phyloP scores from a whole-genome alignment of 2,113 vertebrate species.

The Corvus cornix region DNA sequence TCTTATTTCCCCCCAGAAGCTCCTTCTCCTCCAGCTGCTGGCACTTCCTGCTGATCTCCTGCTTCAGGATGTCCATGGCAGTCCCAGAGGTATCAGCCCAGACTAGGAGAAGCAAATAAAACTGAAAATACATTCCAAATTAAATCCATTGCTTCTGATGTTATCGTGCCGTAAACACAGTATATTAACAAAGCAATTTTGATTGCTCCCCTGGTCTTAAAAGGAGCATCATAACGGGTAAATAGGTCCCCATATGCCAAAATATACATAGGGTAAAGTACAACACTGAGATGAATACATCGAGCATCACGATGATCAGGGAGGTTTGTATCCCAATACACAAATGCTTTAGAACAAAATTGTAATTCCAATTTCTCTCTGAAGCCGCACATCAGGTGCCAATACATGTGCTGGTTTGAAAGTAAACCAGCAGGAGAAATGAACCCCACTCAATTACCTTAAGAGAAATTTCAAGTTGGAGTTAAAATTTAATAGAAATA shows the following conservation, averaged over 20 bases:
- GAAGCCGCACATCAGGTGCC: accelerated
- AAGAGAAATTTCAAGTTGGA: background rate
- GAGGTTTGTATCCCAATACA: background rate
- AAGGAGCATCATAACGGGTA: background rate
- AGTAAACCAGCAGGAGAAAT: background rate
- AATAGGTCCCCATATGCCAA: background rate
- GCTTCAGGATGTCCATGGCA: background rate
- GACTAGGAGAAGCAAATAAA: background rate
- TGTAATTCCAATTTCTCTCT: background rate
- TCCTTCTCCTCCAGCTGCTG: background rate
- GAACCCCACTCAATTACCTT: background rate
- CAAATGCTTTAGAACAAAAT: background rate
- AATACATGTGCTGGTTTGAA: background rate
- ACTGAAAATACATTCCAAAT: background rate
- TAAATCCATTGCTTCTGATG: background rate
- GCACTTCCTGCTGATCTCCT: background rate
- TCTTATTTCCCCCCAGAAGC: background rate
- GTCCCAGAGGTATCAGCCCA: background rate
- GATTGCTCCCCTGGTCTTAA: background rate
- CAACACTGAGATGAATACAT: background rate
- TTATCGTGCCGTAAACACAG: background rate
- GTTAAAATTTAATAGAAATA: background rate
- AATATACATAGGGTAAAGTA: background rate
- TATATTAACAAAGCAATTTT: background rate
- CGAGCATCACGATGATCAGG: too few species aligned